Evolutionary conservation across 1,140 invertebrate species (phyloP), one percentile per base, ranked within the genome.

Genomic region (Drosophila paulistorum): DNA sequence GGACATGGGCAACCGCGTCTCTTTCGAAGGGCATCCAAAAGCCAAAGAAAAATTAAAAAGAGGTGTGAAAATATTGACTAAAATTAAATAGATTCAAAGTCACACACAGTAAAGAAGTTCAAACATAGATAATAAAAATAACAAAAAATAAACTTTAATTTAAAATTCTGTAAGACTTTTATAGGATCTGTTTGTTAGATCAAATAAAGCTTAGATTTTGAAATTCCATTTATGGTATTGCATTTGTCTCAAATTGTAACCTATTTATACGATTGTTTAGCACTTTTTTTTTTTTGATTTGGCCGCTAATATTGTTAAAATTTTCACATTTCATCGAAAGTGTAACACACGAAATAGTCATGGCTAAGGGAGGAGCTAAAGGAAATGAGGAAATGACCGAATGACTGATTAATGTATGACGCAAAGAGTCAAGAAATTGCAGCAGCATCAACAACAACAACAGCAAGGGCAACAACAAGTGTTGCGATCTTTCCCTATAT

Each of bases 261-360:
- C 14, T 62, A 67, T 81, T 45, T 74, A 71, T 74, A 33, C 71
- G 58, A 51, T 20, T 64, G 20, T 74, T 86, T 86, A 85, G 82
- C 81, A 81, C 82, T 45, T 77, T 39, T 77, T 76, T 51, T 70
- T 65, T 74, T 17, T 17, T 17, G 17, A 17, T 17, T 17, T 17
- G 17, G 17, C 17, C 17, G 17, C 17, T 17, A 17, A 17, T 17
- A 17, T 17, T 77, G 74, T 54, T 58, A 73, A 72, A 62, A 39
- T 76, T 82, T 84, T 80, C 55, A 74, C 64, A 82, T 84, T 70
- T 73, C 70, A 35, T 51, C 74, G 68, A 67, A 81, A 81, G 54
- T 79, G 71, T 71, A 83, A 77, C 60, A 77, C 60, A 65, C 66
- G 7, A 66, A 74, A 48, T 77, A 10, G 35, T 77, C 74, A 77